Percentiles rank a stretch among this genome's conserved stretches.
Evolutionary conservation across 2,113 vertebrate genomes (phyloP).

Genomic region (Verasper variegatus): DNA sequence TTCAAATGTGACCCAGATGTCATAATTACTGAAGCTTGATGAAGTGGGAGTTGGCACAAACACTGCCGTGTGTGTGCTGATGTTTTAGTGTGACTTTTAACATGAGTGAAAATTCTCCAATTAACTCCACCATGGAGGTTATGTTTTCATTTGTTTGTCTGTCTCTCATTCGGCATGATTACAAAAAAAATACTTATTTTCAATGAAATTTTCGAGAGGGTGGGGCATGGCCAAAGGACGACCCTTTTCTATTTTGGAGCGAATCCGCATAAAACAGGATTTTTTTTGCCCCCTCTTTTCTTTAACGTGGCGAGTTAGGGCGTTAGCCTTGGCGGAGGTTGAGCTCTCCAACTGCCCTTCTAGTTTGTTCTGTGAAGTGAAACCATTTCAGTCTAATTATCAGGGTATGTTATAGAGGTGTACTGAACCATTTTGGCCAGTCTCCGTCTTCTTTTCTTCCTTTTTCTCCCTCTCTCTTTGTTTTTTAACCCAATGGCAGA

Average conservation of each 20-base stretch:
- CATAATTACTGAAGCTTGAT: conserved; percentile 24
- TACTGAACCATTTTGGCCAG: conserved; percentile 46
- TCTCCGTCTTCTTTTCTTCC: conserved; percentile 22
- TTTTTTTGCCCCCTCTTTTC: not conserved
- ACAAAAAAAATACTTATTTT: conserved; percentile 1
- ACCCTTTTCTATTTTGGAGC: no score
- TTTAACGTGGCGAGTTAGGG: not conserved
- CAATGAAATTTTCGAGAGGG: not conserved
- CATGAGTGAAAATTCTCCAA: not conserved
- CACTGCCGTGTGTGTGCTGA: not conserved
- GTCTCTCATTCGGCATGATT: not conserved
- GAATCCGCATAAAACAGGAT: no score
- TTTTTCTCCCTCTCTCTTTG: conserved; percentile 21
- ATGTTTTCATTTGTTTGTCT: no score
- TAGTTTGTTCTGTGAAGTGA: conserved; percentile 31
- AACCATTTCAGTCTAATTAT: not conserved
- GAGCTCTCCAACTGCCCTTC: conserved; percentile 1
- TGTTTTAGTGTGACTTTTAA: not conserved
- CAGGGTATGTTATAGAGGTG: conserved; percentile 23
- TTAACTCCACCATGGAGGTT: no score
- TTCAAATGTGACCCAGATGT: conserved; percentile 66
- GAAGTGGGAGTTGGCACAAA: not conserved
- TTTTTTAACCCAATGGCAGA: conserved; percentile 36
- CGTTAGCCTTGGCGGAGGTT: not conserved
- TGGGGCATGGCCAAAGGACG: no score